phyloP scores from a whole-genome alignment of 2,888 invertebrate species.

The Siphonodentalium dalli region DNA sequence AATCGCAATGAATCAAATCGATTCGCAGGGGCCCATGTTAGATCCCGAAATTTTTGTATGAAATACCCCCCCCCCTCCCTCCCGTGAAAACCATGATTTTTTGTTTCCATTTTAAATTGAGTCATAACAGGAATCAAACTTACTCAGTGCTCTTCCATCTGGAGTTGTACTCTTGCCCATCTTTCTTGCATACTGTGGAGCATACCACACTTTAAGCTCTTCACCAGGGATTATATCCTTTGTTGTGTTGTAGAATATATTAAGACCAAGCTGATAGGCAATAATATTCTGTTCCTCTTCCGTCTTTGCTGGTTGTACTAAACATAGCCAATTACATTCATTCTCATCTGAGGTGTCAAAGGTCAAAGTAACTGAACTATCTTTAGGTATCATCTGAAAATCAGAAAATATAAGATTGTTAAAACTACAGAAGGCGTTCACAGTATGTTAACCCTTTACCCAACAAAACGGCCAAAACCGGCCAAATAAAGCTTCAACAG shows the following conservation, averaged over 20 bases:
- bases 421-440: too few species aligned
- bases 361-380: conserved; percentile 65
- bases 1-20: too few species aligned
- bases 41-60: too few species aligned
- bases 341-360: conserved; percentile 71
- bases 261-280: conserved; percentile 70
- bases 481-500: too few species aligned
- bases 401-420: neutral
- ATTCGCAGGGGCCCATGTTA: too few species aligned
- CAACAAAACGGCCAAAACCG: too few species aligned
- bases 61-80: too few species aligned
- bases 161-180: conserved; percentile 64
- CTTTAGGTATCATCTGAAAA: conserved; percentile 66
- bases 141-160: too few species aligned
- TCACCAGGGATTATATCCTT: conserved; percentile 67
- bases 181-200: conserved; percentile 70
- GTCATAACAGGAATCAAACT: too few species aligned
- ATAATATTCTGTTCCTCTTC: conserved; percentile 70
- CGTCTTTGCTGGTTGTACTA: conserved; percentile 68
- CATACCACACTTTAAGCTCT: conserved; percentile 71
- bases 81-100: too few species aligned
- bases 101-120: too few species aligned
- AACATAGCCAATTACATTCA: conserved; percentile 72
- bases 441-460: too few species aligned
- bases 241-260: conserved; percentile 56